phyloP scores from a whole-genome alignment of 2,888 invertebrate species.

The Napeogenes inachia region DNA sequence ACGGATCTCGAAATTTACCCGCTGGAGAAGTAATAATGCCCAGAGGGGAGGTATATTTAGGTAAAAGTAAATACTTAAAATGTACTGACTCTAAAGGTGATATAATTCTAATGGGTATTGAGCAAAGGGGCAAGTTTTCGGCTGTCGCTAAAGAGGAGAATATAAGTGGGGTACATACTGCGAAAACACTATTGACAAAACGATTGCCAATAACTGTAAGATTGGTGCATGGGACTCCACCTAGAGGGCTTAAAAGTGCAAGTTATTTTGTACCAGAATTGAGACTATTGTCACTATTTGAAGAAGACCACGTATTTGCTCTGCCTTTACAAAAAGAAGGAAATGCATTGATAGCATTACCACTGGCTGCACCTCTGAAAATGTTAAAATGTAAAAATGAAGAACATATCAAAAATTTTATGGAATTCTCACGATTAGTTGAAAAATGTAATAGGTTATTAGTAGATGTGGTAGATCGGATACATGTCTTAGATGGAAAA shows the following conservation, averaged over 20 bases:
- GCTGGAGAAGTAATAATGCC: slow-evolving; percentile 91
- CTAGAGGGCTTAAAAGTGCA: slow-evolving; percentile 88
- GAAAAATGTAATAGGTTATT: slow-evolving; percentile 86
- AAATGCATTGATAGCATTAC: slow-evolving; percentile 87
- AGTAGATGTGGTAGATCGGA: slow-evolving; percentile 86
- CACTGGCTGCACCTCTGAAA: slow-evolving; percentile 90
- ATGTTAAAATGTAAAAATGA: slow-evolving; percentile 89
- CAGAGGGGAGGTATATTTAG: slow-evolving; percentile 82
- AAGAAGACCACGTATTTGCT: slow-evolving; percentile 91
- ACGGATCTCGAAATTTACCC: slow-evolving; percentile 85
- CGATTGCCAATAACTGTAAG: slow-evolving; percentile 94
- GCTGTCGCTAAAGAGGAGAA: slow-evolving; percentile 95
- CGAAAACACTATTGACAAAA: slow-evolving; percentile 91
- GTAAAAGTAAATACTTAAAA: slow-evolving; percentile 88
- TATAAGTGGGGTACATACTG: slow-evolving; percentile 96
- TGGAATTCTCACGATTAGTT: slow-evolving; percentile 86
- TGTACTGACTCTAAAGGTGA: slow-evolving; percentile 92
- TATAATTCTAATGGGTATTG: slow-evolving; percentile 87
- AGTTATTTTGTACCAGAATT: slow-evolving; percentile 91
- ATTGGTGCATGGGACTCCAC: slow-evolving; percentile 92
- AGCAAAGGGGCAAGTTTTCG: slow-evolving; percentile 94
- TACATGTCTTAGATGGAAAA: slow-evolving; percentile 89
- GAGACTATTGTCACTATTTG: slow-evolving; percentile 88
- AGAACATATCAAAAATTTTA: slow-evolving; percentile 84
- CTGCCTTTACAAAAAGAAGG: slow-evolving; percentile 89